A percentile compares a stretch with the other conserved stretches of the same genome.
These are phyloP conservation scores for Drosophila sturtevanti DNA, from an alignment of 1,140 invertebrate genomes.

Conservation along the genomic window DNA sequence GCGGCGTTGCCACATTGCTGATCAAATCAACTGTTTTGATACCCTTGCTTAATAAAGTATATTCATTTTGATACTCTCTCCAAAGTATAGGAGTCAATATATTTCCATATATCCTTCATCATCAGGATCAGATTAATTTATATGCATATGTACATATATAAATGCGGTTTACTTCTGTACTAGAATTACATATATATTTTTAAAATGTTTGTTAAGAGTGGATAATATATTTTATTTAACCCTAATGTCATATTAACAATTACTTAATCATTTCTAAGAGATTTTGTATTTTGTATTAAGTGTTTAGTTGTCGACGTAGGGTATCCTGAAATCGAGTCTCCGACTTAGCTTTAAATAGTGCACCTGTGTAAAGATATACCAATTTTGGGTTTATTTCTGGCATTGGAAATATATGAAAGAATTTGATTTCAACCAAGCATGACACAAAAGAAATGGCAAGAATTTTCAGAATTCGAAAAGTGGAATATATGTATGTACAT, in stretches of 20 bases:
- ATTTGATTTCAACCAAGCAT: background rate
- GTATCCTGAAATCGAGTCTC: background rate
- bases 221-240: too few species aligned
- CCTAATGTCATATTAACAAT: too few species aligned
- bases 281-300: too few species aligned
- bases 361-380: conserved; percentile 1
- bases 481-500: too few species aligned
- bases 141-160: too few species aligned
- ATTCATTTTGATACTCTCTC: background rate
- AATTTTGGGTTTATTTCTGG: conserved; percentile 2
- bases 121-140: too few species aligned
- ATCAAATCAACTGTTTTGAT: background rate
- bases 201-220: too few species aligned
- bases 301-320: background rate
- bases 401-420: background rate
- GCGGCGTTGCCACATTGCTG: conserved; percentile 52
- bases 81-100: too few species aligned
- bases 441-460: background rate
- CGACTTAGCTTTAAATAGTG: background rate
- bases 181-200: too few species aligned
- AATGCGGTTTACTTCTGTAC: too few species aligned
- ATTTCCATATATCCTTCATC: too few species aligned
- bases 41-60: background rate
- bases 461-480: background rate
- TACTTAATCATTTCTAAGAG: too few species aligned